Base-by-base conservation (phyloP, 2,113 vertebrate genomes). In the Columba janthina region DNA sequence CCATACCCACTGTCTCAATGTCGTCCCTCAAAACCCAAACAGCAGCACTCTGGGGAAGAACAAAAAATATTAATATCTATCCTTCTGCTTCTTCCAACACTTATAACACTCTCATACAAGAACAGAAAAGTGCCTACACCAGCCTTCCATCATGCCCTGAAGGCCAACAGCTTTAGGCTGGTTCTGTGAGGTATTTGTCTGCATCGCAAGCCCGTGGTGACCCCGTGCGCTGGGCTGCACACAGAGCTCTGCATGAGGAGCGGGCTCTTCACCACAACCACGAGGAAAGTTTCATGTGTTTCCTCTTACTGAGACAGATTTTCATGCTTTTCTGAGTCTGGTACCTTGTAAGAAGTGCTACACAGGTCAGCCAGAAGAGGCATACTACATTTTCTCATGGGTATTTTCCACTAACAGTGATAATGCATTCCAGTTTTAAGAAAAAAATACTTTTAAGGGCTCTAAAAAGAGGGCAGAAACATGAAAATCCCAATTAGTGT, bases 241-340 rank as follows among this genome's bases (percentile, higher is more conserved):
- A 14, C 42, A 8, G 6, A 36, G 40, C 44, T 42, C 36, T 6
- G 38, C 56, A 3, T 18, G 1, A 15, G 57, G 26, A 62, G 25
- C 8, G 10, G 6, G 58, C 58, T 67, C 79, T 10, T 24, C 71
- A 2, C 22, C 12, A 3, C 40, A 16, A 4, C 81, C 73, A 6
- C 1, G 26, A 17, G 75, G 50, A 2, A 1, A 31, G 31, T 0
- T 31, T 0, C 44, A 5, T 4, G 53, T 2, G 0, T 2, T 53
- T 17, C 66, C 34, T 19, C 0, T 5, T 32, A 20, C 31, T 4
- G 53, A 36, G 24, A 22, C 15, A 16, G 42, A 42, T 28, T 14
- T 11, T 6, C 18, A 1, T 0, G 13, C 42, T 19, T 42, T 40
- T 8, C 60, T 0, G 5, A 71, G 88, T 1, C 75, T 28, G 79